A percentile compares a stretch with the other conserved stretches of the same genome.
phyloP scores from a whole-genome alignment of 2,888 invertebrate species.

The Cephalotes varians region DNA sequence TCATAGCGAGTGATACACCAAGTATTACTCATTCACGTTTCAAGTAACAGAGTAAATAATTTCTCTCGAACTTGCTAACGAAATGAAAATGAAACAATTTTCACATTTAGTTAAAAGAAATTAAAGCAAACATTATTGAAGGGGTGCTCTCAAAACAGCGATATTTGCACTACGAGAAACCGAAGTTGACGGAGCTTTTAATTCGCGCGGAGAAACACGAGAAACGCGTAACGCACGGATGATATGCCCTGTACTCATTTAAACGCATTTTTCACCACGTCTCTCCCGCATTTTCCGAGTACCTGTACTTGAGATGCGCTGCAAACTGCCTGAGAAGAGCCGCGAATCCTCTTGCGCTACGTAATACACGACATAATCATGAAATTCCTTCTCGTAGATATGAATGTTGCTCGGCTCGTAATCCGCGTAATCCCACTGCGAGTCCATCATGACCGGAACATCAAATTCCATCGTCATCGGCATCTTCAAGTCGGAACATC shows the following conservation, averaged over 20 bases:
- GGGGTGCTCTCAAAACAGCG: not conserved
- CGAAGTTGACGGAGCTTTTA: not conserved
- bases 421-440: constrained; percentile 74
- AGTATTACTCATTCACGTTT: not conserved
- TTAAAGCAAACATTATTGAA: not conserved
- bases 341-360: constrained; percentile 77
- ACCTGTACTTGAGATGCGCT: constrained; percentile 1
- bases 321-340: constrained; percentile 17
- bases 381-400: constrained; percentile 82
- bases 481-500: not conserved
- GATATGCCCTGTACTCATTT: not conserved
- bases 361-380: constrained; percentile 85
- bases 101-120: constrained; percentile 1
- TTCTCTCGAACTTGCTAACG: not conserved
- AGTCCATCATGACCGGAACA: constrained; percentile 21
- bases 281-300: constrained; percentile 37
- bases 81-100: constrained; percentile 4
- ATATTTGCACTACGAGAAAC: not conserved
- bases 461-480: constrained; percentile 40
- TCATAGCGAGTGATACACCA: not conserved
- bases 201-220: not conserved
- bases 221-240: not conserved
- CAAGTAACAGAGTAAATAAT: constrained; percentile 13
- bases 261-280: not conserved
- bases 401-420: constrained; percentile 81